Evolutionary conservation across 2,797 vertebrate genomes (phyloP).

Genomic region (Sebastes trivittatus): DNA sequence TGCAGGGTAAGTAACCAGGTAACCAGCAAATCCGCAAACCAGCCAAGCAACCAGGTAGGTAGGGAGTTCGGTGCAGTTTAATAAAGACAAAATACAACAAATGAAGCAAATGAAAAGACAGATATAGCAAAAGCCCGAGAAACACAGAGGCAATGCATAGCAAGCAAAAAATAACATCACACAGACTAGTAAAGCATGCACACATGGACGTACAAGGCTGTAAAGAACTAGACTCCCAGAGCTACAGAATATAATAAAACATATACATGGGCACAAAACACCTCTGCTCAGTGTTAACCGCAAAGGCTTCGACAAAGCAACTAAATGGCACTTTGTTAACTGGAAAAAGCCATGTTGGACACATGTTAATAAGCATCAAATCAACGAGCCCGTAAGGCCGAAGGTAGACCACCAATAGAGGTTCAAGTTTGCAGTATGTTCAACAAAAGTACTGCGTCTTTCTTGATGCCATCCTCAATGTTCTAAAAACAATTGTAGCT

Average conservation of each 20-base stretch:
- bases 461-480: background rate
- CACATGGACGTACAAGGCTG: conserved; percentile 37
- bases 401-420: background rate
- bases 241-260: conserved; percentile 8
- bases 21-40: conserved; percentile 70
- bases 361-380: conserved; percentile 53
- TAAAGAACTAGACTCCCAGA: conserved; percentile 13
- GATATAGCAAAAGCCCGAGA: conserved; percentile 59
- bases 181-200: conserved; percentile 49
- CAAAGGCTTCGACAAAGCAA: conserved; percentile 32
- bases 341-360: conserved; percentile 35
- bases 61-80: conserved; percentile 72
- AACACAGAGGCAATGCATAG: conserved; percentile 50
- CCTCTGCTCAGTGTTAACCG: conserved; percentile 12
- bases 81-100: conserved; percentile 79
- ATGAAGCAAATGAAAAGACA: conserved; percentile 81
- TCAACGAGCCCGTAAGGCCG: background rate
- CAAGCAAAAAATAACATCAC: conserved; percentile 68
- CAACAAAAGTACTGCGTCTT: background rate
- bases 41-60: conserved; percentile 72
- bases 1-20: conserved; percentile 71
- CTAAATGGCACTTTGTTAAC: conserved; percentile 13
- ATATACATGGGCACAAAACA: conserved; percentile 19
- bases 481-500: no score
- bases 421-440: background rate